Percentiles rank a stretch among this genome's conserved stretches.
These are phyloP conservation scores for Casuarius casuarius DNA, from an alignment of 2,113 vertebrate species.

Conservation along the genomic window DNA sequence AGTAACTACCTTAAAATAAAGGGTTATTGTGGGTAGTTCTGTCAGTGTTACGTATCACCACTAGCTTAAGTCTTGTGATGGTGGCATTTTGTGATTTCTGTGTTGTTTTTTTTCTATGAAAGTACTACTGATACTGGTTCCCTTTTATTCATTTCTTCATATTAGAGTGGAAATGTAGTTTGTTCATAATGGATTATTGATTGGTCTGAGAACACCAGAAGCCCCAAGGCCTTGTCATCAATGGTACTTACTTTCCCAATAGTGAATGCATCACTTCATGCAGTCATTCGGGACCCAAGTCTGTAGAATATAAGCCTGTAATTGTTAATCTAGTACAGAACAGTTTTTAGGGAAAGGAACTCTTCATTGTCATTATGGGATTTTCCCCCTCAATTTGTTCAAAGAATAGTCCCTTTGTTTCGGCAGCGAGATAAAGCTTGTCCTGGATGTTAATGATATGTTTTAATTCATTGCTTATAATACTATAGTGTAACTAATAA, in stretches of 20 bases:
- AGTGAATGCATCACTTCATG: slow-evolving; percentile 90
- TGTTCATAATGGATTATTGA: slow-evolving; percentile 96
- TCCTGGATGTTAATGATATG: slow-evolving; percentile 78
- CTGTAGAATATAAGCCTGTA: slow-evolving; percentile 74
- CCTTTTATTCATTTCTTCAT: slow-evolving; percentile 80
- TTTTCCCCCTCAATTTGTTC: slow-evolving; percentile 68
- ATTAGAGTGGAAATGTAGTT: slow-evolving; percentile 82
- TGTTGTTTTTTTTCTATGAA: slow-evolving; percentile 43
- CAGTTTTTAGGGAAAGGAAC: slow-evolving; percentile 75
- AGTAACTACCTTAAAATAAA: slow-evolving; percentile 14
- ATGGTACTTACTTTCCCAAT: slow-evolving; percentile 79
- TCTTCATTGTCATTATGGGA: slow-evolving; percentile 73
- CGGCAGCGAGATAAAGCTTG: slow-evolving; percentile 71
- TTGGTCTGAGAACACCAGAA: slow-evolving; percentile 84
- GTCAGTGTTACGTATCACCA: background rate
- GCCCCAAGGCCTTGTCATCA: slow-evolving; percentile 84
- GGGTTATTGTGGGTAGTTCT: slow-evolving; percentile 17
- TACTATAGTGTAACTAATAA: slow-evolving; percentile 69
- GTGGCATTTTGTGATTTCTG: slow-evolving; percentile 46
- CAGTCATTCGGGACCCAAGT: slow-evolving; percentile 74
- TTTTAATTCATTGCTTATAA: slow-evolving; percentile 74
- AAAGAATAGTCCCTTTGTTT: slow-evolving; percentile 78
- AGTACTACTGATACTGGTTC: slow-evolving; percentile 72
- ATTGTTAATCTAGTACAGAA: slow-evolving; percentile 73
- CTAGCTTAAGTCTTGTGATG: slow-evolving; percentile 14